These are phyloP conservation scores for Teinopalpus imperialis DNA, from an alignment of 2,888 invertebrate species.

Conservation along the genomic window DNA sequence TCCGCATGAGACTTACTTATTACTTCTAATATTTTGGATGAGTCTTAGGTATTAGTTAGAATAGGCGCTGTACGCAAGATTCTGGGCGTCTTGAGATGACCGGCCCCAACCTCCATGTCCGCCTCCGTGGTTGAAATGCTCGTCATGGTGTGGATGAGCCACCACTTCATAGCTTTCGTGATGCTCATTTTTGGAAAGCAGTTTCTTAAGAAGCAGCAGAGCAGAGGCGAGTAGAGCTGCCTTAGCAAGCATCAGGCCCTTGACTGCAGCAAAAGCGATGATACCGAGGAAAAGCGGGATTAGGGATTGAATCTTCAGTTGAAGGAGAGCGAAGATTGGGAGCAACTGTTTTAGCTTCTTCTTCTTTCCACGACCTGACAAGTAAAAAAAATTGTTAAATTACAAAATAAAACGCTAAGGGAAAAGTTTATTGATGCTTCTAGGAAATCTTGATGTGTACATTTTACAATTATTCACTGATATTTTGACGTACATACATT, in stretches of 20 bases:
- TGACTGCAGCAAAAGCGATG: slow-evolving; percentile 90
- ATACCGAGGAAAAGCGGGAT: slow-evolving; percentile 88
- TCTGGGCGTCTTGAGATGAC: slow-evolving; percentile 84
- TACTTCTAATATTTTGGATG: no score
- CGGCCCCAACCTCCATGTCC: slow-evolving; percentile 85
- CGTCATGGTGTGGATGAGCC: slow-evolving; percentile 85
- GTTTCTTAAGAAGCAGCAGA: slow-evolving; percentile 85
- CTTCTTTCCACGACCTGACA: slow-evolving; percentile 89
- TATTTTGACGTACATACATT: no score
- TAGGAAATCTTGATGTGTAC: no score
- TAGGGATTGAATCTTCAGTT: slow-evolving; percentile 89
- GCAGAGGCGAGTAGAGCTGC: slow-evolving; percentile 89
- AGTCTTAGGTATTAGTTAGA: slow-evolving; percentile 66
- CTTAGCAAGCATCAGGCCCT: slow-evolving; percentile 92
- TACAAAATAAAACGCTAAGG: no score
- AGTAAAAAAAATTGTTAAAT: slow-evolving; percentile 23
- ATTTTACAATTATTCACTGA: no score
- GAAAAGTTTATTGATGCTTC: no score
- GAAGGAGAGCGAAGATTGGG: slow-evolving; percentile 88
- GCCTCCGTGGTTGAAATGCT: slow-evolving; percentile 78
- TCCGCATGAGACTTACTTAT: slow-evolving; percentile 58
- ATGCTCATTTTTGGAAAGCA: slow-evolving; percentile 85
- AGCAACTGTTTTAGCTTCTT: slow-evolving; percentile 89
- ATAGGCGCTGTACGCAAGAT: slow-evolving; percentile 88
- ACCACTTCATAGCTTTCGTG: slow-evolving; percentile 90